Evolutionary conservation across 2,888 invertebrate genomes (phyloP), one percentile per base, ranked within the genome.

Genomic region (Amblyteles armatorius): DNA sequence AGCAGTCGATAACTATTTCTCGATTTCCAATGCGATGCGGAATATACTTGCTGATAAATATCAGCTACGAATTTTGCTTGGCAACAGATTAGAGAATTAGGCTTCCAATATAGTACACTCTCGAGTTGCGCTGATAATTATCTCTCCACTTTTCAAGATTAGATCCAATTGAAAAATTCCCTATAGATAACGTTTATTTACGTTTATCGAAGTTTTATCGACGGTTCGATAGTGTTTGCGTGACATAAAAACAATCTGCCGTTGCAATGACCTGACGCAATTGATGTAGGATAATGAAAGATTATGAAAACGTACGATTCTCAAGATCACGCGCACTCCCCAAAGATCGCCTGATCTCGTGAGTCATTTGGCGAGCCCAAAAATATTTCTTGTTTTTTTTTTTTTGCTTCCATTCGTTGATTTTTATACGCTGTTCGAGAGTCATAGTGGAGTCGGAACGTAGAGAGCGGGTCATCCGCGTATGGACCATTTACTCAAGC

Each of bases 401-500:
- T n/a, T n/a, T n/a, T n/a, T n/a, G 13, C 55, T 52, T 69, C 5
- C 40, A 44, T 26, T 22, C 65, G 50, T 74, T 33, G 22, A 50
- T 26, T 5, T 48, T n/a, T 44, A 63, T 84, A 36, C 44, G 63
- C 52, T 50, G 40, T 29, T 44, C 22, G 48, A 48, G 11, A 36
- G 7, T n/a, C 60, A 63, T 40, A n/a, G 22, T 52, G 69, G 52
- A 78, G 69, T 73, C 67, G 60, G 63, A 44, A 79, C 55, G 69
- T 48, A 36, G 57, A 67, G 22, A 78, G 19, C 63, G 55, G 48
- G 48, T 77, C 79, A 79, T 79, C 76, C 52, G 60, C 72, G 65
- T 65, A 79, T 72, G 76, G 82, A 36, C 85, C 85, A 79, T 85
- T 85, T 85, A 72, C 67, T 72, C 67, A 65, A 72, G 63, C 29